Base-by-base conservation (phyloP, 2,113 vertebrate genomes). In the Mixornis gularis region DNA sequence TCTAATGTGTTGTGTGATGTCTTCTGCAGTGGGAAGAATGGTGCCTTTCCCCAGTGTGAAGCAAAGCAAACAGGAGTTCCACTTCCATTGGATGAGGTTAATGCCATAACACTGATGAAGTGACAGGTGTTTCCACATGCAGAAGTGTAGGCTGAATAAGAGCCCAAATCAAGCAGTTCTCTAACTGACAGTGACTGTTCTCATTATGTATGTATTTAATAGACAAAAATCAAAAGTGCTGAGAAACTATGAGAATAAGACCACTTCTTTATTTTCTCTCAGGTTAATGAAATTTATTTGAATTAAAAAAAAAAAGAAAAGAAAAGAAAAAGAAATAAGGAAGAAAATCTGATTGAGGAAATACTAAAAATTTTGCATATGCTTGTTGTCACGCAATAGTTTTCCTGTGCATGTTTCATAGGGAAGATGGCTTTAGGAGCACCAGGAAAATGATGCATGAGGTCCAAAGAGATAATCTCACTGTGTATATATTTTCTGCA, bases 141-240 rank as follows among this genome's bases (percentile, higher is more conserved):
- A 53, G 20, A 64, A 68, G 22, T 3, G 12, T 3, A 60, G 27
- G 59, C 32, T 76, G 58, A 85, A 7, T 21, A 69, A 62, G 20
- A 87, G 30, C 13, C 12, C 13, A 53, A 46, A 76, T 41, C 51
- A 69, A 53, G 53, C 26, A 52, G 14, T 44, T 41, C 82, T 90
- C 55, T 53, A 34, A 53, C 11, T 69, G 52, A 32, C 1, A 4
- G 25, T 64, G 52, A 49, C 48, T 7, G 1, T 34, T 85, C 46
- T 53, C 2, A 1, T 66, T 13, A 24, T 1, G 8, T 0, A 2
- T 26, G 10, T 60, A 73, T 92, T 82, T 58, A 48, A 52, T 2
- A 78, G 18, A 30, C 4, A 79, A 66, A 85, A 65, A 38, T 71
- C 8, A 41, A 68, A 78, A 79, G 10, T 12, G 13, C 27, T 89